Evolutionary conservation across 2,113 vertebrate genomes (phyloP).

Genomic region (Kryptolebias marmoratus): DNA sequence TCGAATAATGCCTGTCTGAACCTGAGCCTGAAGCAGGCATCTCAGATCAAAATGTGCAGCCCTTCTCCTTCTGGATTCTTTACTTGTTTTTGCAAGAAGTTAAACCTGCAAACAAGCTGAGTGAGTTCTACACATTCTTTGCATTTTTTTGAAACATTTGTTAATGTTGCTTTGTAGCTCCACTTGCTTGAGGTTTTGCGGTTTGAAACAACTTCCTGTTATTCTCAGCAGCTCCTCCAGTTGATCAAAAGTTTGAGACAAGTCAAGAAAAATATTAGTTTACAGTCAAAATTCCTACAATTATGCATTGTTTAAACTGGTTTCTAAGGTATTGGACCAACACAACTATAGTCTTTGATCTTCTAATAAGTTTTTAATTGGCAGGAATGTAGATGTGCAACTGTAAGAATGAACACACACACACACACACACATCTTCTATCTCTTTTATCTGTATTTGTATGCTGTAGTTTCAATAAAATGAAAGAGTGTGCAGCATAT

Average conservation of each 20-base stretch:
- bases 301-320: no score
- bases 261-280: no score
- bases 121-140: not conserved
- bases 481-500: not conserved
- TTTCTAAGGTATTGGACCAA: no score
- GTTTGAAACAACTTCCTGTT: not conserved
- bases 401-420: no score
- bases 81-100: not conserved
- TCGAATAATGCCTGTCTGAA: not conserved
- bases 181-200: not conserved
- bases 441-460: not conserved
- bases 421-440: no score
- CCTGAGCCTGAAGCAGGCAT: not conserved
- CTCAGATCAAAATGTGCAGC: not conserved
- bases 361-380: no score
- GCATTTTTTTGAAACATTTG: not conserved
- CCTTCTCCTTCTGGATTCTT: not conserved
- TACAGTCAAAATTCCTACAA: no score
- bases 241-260: no score
- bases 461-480: not conserved
- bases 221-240: no score
- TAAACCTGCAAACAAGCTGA: not conserved
- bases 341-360: no score
- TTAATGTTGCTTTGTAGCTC: not conserved
- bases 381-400: no score